phyloP scores from a whole-genome alignment of 2,888 invertebrate genomes.

The Polymixis lichenea region DNA sequence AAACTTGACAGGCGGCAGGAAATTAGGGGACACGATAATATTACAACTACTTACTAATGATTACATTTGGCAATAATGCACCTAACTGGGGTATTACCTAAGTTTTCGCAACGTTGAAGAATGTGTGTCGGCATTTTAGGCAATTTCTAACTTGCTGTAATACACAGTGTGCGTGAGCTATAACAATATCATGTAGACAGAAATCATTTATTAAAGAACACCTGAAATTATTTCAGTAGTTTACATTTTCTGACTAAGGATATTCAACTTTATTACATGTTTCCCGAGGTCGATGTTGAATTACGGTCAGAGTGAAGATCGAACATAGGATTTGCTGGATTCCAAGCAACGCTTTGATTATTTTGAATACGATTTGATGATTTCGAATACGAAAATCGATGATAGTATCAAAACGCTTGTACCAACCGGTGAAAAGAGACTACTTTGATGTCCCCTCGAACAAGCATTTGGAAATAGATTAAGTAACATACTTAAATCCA shows the following conservation, averaged over 20 bases:
- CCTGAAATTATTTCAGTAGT: conserved; percentile 2
- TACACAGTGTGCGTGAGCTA: conserved; percentile 26
- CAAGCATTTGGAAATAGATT: not conserved
- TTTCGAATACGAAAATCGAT: not conserved
- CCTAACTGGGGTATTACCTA: conserved; percentile 31
- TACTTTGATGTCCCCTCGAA: too few species aligned
- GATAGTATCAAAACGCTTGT: not conserved
- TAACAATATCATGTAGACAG: conserved; percentile 15
- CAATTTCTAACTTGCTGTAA: conserved; percentile 42
- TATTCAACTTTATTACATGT: conserved; percentile 1
- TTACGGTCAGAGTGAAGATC: not conserved
- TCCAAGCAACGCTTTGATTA: not conserved
- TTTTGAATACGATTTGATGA: not conserved
- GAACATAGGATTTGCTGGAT: not conserved
- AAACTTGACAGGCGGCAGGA: conserved; percentile 60
- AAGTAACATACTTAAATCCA: not conserved
- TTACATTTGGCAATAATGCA: conserved; percentile 52
- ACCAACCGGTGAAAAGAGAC: too few species aligned
- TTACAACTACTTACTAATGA: conserved; percentile 42
- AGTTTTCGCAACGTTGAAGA: conserved; percentile 47
- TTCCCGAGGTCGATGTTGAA: conserved; percentile 19
- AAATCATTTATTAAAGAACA: conserved; percentile 13
- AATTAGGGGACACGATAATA: conserved; percentile 60
- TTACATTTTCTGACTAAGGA: conserved; percentile 22
- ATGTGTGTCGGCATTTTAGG: conserved; percentile 42